Conservation (phyloP, 2,888 invertebrate genomes). For the Euclidia mi region DNA sequence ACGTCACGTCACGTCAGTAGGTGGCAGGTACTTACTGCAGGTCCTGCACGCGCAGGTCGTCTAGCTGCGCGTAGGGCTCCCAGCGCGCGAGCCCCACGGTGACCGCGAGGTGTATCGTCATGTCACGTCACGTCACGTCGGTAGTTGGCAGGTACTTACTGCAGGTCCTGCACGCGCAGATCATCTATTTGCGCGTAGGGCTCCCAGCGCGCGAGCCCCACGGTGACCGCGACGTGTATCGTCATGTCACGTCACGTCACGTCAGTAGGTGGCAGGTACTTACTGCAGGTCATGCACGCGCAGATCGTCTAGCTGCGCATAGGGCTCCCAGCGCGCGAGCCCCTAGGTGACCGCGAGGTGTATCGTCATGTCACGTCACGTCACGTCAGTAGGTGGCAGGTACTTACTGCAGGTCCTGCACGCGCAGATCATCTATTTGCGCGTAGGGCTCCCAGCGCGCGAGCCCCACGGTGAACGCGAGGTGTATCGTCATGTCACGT, state of each 20-base stretch:
- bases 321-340: constrained; percentile 80
- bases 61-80: constrained; percentile 84
- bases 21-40: constrained; percentile 77
- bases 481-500: constrained; percentile 71
- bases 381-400: constrained; percentile 78
- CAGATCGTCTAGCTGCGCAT: constrained; percentile 81
- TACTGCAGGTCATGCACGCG: constrained; percentile 77
- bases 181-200: constrained; percentile 84
- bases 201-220: constrained; percentile 81
- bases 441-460: constrained; percentile 83
- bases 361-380: constrained; percentile 70
- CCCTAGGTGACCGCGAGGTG: constrained; percentile 80
- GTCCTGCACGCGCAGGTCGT: constrained; percentile 75
- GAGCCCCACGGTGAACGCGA: constrained; percentile 79
- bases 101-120: constrained; percentile 75
- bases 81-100: constrained; percentile 78
- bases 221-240: constrained; percentile 76
- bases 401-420: constrained; percentile 79
- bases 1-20: too few relatives aligned
- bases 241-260: constrained; percentile 74
- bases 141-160: too few relatives aligned
- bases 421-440: constrained; percentile 78
- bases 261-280: constrained; percentile 83
- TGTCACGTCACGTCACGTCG: too few relatives aligned
- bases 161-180: constrained; percentile 71